phyloP scores from a whole-genome alignment of 1,140 invertebrate genomes.

The Bilobella aurantiaca region DNA sequence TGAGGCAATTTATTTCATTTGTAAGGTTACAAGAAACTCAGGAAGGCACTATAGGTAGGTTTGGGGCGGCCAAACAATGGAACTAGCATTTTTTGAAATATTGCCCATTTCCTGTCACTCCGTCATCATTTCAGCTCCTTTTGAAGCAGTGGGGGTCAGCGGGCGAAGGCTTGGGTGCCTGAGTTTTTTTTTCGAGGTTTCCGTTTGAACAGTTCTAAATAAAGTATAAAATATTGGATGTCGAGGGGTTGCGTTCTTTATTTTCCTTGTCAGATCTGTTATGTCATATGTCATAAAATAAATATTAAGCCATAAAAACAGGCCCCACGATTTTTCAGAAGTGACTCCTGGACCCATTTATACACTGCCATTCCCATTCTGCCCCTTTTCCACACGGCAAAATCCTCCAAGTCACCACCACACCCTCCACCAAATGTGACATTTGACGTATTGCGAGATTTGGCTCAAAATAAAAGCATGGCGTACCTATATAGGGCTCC shows the following conservation, averaged over 20 bases:
- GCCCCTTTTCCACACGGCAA: background rate
- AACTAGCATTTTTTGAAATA: background rate
- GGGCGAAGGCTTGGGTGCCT: background rate
- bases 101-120: conserved; percentile 1
- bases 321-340: background rate
- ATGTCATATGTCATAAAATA: conserved; percentile 5
- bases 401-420: too few species aligned
- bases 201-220: background rate
- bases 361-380: background rate
- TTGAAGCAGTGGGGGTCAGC: background rate
- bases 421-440: background rate
- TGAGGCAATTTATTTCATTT: too few species aligned
- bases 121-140: conserved; percentile 1
- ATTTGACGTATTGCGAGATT: background rate
- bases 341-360: background rate
- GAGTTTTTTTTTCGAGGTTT: background rate
- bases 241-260: background rate
- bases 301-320: conserved; percentile 9
- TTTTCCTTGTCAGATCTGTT: conserved; percentile 5
- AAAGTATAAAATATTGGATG: conserved; percentile 7
- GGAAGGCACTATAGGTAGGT: too few species aligned
- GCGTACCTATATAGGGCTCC: background rate
- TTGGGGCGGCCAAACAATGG: too few species aligned
- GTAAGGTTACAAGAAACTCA: too few species aligned
- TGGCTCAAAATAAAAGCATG: too few species aligned